Conservation (phyloP, 2,888 invertebrate genomes). For the Formica aserva region DNA sequence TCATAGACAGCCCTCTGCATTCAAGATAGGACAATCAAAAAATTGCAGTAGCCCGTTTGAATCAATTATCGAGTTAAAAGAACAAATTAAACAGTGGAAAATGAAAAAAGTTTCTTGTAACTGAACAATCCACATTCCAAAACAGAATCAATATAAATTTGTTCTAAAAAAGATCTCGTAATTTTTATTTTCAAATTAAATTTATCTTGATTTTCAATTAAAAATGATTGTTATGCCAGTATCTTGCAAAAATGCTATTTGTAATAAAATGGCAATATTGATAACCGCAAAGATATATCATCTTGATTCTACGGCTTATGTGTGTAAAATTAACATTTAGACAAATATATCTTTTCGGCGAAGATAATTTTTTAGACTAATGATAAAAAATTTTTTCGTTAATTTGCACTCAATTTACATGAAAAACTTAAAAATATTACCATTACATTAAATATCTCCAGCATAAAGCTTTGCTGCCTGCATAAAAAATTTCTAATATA, state of each 20-base stretch:
- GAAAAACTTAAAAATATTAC: conserved; percentile 18
- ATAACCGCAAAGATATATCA: neutral
- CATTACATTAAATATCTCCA: neutral
- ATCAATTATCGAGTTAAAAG: neutral
- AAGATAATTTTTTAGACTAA: conserved; percentile 11
- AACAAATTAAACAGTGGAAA: neutral
- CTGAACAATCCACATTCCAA: neutral
- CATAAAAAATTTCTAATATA: conserved; percentile 9
- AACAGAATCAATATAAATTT: neutral
- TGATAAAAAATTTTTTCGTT: neutral
- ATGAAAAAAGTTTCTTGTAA: neutral
- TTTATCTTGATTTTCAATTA: neutral
- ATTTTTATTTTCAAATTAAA: neutral
- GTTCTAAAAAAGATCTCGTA: neutral
- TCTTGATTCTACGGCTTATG: neutral
- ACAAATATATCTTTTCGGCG: neutral
- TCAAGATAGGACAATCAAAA: neutral
- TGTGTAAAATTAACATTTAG: neutral
- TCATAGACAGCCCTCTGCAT: conserved; percentile 7
- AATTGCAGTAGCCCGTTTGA: neutral
- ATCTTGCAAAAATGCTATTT: neutral
- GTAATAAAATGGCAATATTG: neutral
- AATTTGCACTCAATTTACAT: conserved; percentile 35
- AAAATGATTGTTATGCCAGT: neutral
- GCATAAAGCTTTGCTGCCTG: neutral